Conservation (phyloP, 2,113 vertebrate species). For the Nothobranchius furzeri region DNA sequence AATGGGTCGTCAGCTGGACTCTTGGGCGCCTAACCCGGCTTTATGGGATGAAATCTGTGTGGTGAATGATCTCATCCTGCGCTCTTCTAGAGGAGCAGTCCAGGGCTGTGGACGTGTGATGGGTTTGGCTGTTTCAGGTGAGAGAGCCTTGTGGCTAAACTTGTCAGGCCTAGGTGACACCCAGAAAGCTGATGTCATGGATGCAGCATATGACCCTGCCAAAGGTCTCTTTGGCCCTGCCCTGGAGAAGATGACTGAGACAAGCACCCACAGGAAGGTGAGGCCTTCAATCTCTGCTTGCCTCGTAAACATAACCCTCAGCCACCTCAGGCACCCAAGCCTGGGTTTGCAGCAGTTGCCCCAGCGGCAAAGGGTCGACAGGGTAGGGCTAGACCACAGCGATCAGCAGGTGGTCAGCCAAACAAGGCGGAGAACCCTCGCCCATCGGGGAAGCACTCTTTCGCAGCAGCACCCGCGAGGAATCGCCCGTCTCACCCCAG, state of each 20-base stretch:
- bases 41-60: constrained; percentile 9
- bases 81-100: neutral
- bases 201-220: neutral
- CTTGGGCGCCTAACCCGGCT: neutral
- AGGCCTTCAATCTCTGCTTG: neutral
- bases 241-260: neutral
- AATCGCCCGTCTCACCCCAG: neutral
- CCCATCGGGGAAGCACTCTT: neutral
- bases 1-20: neutral
- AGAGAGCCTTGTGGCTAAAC: neutral
- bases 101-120: too few relatives aligned
- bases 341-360: neutral
- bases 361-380: neutral
- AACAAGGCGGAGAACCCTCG: neutral
- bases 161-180: neutral
- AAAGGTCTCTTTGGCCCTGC: neutral
- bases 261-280: neutral
- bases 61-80: neutral
- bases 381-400: neutral
- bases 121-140: neutral
- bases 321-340: neutral
- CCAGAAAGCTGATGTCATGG: constrained; percentile 6
- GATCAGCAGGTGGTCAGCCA: neutral
- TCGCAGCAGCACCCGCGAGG: neutral
- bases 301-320: neutral